Percentiles rank a stretch among this genome's conserved stretches.
Conservation (phyloP, 1,140 invertebrate species). For the Odontomachus brunneus region DNA sequence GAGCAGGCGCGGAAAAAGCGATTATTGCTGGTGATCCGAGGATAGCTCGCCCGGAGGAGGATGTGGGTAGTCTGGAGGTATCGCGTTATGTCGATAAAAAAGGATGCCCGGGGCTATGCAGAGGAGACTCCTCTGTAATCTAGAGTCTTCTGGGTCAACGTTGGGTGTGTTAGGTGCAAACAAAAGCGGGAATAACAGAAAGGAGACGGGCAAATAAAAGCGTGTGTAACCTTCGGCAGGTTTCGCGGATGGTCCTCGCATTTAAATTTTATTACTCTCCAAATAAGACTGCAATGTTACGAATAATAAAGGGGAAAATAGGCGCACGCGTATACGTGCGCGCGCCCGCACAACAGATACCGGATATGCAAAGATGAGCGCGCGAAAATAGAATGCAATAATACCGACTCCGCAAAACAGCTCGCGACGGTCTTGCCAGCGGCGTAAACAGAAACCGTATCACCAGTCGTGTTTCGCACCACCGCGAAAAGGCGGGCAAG, state of each 20-base stretch:
- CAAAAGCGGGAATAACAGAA: slow-evolving; percentile 10
- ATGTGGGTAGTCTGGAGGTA: slow-evolving; percentile 35
- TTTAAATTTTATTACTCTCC: slow-evolving; percentile 44
- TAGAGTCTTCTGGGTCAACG: slow-evolving; percentile 9
- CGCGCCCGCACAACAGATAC: not conserved
- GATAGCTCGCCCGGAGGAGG: slow-evolving; percentile 35
- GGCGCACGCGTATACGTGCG: too few relatives aligned
- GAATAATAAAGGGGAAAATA: slow-evolving; percentile 31
- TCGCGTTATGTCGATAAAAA: slow-evolving; percentile 39
- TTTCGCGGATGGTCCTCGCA: not conserved
- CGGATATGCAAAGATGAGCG: not conserved
- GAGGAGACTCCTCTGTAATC: slow-evolving; percentile 4
- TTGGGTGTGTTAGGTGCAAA: slow-evolving; percentile 15
- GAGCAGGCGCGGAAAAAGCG: slow-evolving; percentile 46
- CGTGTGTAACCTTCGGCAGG: not conserved
- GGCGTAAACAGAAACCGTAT: slow-evolving; percentile 45
- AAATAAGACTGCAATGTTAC: not conserved
- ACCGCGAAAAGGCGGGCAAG: slow-evolving; percentile 8
- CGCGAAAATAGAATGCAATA: slow-evolving; percentile 22
- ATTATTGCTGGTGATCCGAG: slow-evolving; percentile 51
- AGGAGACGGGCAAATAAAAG: not conserved
- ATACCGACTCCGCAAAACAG: slow-evolving; percentile 29
- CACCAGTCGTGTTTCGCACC: slow-evolving; percentile 12
- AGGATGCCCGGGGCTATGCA: not conserved
- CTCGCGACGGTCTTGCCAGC: slow-evolving; percentile 1